A percentile compares a stretch with the other conserved stretches of the same genome.
Conservation (phyloP, 2,888 invertebrate genomes). For the Andrena chrysosceles region DNA sequence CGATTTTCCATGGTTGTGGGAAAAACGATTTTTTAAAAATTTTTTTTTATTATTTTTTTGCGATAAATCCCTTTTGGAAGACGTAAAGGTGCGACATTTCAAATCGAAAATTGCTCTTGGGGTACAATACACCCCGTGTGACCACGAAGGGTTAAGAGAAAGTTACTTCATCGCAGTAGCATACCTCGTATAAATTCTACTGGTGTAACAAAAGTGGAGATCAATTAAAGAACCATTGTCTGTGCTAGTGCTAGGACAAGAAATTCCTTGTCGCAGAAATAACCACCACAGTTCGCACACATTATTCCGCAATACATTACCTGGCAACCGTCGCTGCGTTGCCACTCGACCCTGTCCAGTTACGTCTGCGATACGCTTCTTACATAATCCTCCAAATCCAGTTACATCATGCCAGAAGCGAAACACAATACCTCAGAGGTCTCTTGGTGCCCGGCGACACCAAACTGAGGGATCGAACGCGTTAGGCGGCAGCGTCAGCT, state of each 20-base stretch:
- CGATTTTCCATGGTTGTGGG: no score
- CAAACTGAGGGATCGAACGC: slow-evolving; percentile 21
- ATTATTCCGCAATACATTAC: neutral
- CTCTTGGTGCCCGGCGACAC: neutral
- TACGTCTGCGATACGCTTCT: slow-evolving; percentile 1
- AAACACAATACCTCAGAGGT: neutral
- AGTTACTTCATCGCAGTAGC: no score
- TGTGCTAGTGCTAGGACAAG: neutral
- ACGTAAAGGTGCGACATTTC: no score
- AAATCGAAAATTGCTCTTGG: no score
- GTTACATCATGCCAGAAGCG: slow-evolving; percentile 1
- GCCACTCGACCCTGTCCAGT: neutral
- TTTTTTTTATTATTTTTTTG: no score
- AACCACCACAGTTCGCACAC: neutral
- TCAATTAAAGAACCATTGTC: no score
- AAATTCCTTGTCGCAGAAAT: neutral
- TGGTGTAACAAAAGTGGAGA: no score
- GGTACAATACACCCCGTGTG: no score
- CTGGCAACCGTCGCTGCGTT: neutral
- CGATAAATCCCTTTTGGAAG: no score
- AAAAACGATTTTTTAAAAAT: no score
- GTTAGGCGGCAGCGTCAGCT: slow-evolving; percentile 27
- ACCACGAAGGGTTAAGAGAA: no score
- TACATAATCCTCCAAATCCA: slow-evolving; percentile 7
- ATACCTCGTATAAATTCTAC: no score